These are phyloP conservation scores for Lordiphosa collinella DNA, from an alignment of 1,140 invertebrate genomes.

Conservation along the genomic window DNA sequence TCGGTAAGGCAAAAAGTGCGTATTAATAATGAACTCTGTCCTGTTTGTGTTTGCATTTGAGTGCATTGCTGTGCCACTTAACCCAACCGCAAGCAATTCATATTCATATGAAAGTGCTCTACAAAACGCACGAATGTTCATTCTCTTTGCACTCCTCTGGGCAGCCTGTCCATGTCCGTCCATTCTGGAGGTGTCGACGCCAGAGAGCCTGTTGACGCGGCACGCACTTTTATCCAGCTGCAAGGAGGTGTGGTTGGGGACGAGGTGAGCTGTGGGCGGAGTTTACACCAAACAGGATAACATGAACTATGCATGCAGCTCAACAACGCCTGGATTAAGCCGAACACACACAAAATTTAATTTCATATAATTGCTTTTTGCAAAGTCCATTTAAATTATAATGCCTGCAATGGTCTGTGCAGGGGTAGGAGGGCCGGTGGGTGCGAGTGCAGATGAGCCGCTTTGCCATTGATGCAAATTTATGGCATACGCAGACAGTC, in stretches of 20 bases:
- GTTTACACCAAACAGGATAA: constrained; percentile 42
- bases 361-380: constrained; percentile 75
- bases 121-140: constrained; percentile 42
- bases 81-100: constrained; percentile 70
- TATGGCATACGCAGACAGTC: constrained; percentile 68
- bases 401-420: constrained; percentile 33
- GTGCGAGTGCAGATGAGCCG: not conserved
- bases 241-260: not conserved
- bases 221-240: constrained; percentile 32
- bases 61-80: constrained; percentile 42
- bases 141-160: not conserved
- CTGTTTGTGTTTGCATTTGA: no score
- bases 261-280: not conserved
- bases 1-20: no score
- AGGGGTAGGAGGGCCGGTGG: not conserved
- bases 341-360: constrained; percentile 60
- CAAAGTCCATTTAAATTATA: constrained; percentile 76
- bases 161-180: constrained; percentile 10
- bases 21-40: no score
- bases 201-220: constrained; percentile 47
- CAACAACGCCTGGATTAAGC: constrained; percentile 54
- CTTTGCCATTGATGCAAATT: constrained; percentile 59
- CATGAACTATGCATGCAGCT: constrained; percentile 72
- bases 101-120: constrained; percentile 69
- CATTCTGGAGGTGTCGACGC: constrained; percentile 42